phyloP scores from a whole-genome alignment of 2,113 vertebrate species.

The Okapia johnstoni region DNA sequence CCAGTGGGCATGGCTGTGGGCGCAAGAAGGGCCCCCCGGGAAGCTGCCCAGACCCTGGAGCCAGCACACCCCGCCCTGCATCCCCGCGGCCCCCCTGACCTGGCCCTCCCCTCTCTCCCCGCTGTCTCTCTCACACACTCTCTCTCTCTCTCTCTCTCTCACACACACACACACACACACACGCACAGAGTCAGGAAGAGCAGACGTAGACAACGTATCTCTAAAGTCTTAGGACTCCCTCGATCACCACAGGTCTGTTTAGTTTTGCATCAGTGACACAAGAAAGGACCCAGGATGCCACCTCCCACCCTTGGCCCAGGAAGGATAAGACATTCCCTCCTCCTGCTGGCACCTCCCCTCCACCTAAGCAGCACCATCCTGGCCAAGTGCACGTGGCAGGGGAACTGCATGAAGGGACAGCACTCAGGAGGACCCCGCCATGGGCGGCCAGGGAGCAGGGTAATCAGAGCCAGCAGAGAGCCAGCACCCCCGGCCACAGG shows the following conservation, averaged over 20 bases:
- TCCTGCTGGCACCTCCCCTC: not conserved
- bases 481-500: not conserved
- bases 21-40: not conserved
- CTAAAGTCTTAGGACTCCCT: not conserved
- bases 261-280: not conserved
- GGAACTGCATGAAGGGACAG: not conserved
- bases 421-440: not conserved
- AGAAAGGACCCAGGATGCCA: not conserved
- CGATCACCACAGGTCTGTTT: not conserved
- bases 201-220: not conserved
- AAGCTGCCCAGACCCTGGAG: not conserved
- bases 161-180: accelerated
- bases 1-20: slow-evolving; percentile 61
- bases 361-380: not conserved
- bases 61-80: not conserved
- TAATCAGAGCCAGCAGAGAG: not conserved
- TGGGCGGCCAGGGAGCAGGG: accelerated
- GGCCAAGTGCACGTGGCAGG: not conserved
- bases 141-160: not conserved
- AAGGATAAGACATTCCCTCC: not conserved
- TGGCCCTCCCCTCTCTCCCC: not conserved
- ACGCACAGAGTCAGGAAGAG: not conserved
- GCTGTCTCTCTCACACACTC: accelerated
- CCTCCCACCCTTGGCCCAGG: not conserved
- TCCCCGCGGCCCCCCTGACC: not conserved